Conservation (phyloP, 1,140 invertebrate genomes). For the Drosophila kepulauana region DNA sequence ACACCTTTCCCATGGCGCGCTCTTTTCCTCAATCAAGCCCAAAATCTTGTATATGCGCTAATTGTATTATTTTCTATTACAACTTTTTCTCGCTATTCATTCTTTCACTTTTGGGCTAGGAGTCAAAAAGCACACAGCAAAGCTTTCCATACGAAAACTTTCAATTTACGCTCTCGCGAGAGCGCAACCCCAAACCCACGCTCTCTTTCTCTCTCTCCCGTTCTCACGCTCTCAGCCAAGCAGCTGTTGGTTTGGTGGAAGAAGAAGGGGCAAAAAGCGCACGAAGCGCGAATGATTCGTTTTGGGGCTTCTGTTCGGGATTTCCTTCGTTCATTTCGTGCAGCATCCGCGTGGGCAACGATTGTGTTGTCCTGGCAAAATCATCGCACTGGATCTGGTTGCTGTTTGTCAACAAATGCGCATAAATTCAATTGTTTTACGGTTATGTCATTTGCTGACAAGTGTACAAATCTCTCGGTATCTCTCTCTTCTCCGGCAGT, state of each 20-base stretch:
- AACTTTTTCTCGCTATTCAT: conserved; percentile 29
- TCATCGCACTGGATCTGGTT: conserved; percentile 4
- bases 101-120: conserved; percentile 8
- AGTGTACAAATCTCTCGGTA: conserved; percentile 13
- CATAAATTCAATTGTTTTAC: conserved; percentile 47
- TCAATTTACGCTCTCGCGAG: conserved; percentile 14
- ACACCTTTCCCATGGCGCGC: background rate
- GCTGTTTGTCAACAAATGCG: conserved; percentile 58
- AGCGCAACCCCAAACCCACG: background rate
- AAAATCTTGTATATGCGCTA: conserved; percentile 39
- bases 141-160: conserved; percentile 32
- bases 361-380: conserved; percentile 20
- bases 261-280: conserved; percentile 13
- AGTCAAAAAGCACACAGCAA: conserved; percentile 44
- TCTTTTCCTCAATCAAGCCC: conserved; percentile 29
- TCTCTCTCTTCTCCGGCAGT: background rate
- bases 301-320: background rate
- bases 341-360: conserved; percentile 53
- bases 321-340: conserved; percentile 38
- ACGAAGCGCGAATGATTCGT: conserved; percentile 17
- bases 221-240: background rate
- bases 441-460: conserved; percentile 44
- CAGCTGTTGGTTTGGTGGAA: conserved; percentile 1
- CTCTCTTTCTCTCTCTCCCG: conserved; percentile 6
- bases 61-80: conserved; percentile 53